Conservation (phyloP, 2,113 vertebrate genomes). For the Cisticola juncidis region DNA sequence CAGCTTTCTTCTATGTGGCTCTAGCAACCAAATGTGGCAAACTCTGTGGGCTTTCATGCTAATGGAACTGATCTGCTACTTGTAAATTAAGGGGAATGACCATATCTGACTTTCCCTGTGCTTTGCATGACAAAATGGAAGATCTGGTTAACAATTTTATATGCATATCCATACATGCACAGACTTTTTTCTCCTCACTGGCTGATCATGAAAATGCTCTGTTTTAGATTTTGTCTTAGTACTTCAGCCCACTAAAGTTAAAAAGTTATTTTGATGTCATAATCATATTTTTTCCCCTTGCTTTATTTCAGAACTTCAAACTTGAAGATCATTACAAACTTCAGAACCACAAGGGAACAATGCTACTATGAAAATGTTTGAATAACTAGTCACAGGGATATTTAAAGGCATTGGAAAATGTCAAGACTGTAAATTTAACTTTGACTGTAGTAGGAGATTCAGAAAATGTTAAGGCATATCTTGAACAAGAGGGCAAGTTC, state of each 20-base stretch:
- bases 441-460: constrained; percentile 30
- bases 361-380: not conserved
- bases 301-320: constrained; percentile 20
- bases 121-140: not conserved
- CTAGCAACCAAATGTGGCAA: not conserved
- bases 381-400: constrained; percentile 43
- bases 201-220: not conserved
- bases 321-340: constrained; percentile 45
- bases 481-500: not conserved
- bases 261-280: not conserved
- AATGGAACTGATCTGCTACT: not conserved
- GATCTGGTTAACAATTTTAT: not conserved
- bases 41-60: not conserved
- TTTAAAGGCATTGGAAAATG: constrained; percentile 64
- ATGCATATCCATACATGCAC: not conserved
- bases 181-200: not conserved
- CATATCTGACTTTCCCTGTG: not conserved
- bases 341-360: constrained; percentile 29
- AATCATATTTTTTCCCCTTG: not conserved
- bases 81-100: not conserved
- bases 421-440: constrained; percentile 62
- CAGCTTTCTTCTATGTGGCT: not conserved
- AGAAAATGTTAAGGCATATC: constrained; percentile 25
- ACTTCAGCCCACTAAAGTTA: not conserved
- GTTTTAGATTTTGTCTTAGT: not conserved